These are phyloP conservation scores for Gobio occitaniae DNA, from an alignment of 2,797 vertebrate species.

Conservation along the genomic window DNA sequence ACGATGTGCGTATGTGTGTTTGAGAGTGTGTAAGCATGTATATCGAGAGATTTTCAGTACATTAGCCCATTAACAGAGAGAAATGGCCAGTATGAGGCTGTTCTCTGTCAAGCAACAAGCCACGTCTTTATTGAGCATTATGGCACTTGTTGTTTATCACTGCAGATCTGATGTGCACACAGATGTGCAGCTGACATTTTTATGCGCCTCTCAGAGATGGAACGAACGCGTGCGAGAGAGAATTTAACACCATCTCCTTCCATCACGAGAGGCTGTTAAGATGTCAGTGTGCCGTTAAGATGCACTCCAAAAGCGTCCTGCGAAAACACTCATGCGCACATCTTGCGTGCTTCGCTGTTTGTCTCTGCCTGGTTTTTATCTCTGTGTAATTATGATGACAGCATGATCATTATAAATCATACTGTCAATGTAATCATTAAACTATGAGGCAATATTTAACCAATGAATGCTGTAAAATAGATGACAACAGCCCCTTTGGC, in stretches of 20 bases:
- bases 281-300: slow-evolving; percentile 41
- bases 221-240: slow-evolving; percentile 12
- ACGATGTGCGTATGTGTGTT: not conserved
- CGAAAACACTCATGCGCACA: not conserved
- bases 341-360: not conserved
- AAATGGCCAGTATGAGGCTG: not conserved
- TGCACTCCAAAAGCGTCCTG: not conserved
- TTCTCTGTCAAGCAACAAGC: slow-evolving; percentile 27
- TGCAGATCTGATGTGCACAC: slow-evolving; percentile 36
- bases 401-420: not conserved
- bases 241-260: slow-evolving; percentile 25
- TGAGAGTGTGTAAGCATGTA: not conserved
- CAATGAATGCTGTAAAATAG: not conserved
- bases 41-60: slow-evolving; percentile 3
- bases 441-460: not conserved
- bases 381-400: not conserved
- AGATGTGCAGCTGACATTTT: slow-evolving; percentile 49
- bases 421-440: slow-evolving; percentile 8
- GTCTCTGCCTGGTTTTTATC: not conserved
- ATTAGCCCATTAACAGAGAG: slow-evolving; percentile 2
- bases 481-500: not conserved
- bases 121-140: slow-evolving; percentile 51
- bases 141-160: slow-evolving; percentile 38
- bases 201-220: slow-evolving; percentile 49
- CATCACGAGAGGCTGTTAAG: slow-evolving; percentile 49